Percentiles rank a stretch among this genome's conserved stretches.
Conservation (phyloP, 2,797 vertebrate genomes). For the Esox masquinongy region DNA sequence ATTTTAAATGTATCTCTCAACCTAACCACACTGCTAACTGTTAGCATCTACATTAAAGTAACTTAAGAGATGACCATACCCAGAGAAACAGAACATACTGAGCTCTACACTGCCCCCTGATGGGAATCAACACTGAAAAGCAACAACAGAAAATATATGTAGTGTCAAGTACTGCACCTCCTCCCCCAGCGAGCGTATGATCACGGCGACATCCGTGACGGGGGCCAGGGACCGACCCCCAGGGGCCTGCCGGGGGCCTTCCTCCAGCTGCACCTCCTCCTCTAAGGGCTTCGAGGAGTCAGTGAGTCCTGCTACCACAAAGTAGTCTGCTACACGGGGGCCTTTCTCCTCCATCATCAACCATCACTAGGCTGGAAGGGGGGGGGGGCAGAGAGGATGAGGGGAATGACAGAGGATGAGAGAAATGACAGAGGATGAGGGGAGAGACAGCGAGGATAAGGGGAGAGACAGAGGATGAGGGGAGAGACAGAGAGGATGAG, state of each 20-base stretch:
- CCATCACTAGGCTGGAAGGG: conserved; percentile 72
- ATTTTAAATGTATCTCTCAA: no score
- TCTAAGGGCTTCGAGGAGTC: conserved; percentile 92
- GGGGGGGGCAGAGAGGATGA: not conserved
- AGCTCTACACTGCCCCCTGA: no score
- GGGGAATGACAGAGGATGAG: not conserved
- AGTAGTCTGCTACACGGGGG: conserved; percentile 97
- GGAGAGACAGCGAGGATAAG: not conserved
- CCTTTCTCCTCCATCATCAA: conserved; percentile 99
- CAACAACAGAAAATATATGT: not conserved
- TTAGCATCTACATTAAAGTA: no score
- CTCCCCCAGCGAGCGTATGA: conserved; percentile 94
- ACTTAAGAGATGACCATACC: no score
- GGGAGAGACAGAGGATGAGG: not conserved
- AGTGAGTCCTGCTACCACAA: conserved; percentile 95
- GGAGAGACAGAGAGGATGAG: not conserved
- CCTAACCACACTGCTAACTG: no score
- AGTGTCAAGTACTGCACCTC: conserved; percentile 70
- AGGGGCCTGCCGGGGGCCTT: conserved; percentile 82
- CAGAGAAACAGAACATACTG: no score
- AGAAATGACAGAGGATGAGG: not conserved
- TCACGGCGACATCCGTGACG: conserved; percentile 93
- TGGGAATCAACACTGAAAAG: no score
- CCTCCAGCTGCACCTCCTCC: conserved; percentile 92
- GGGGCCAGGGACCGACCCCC: conserved; percentile 84